Evolutionary conservation across 2,113 vertebrate genomes (phyloP), one percentile per base, ranked within the genome.

Genomic region (Aegithalos caudatus): DNA sequence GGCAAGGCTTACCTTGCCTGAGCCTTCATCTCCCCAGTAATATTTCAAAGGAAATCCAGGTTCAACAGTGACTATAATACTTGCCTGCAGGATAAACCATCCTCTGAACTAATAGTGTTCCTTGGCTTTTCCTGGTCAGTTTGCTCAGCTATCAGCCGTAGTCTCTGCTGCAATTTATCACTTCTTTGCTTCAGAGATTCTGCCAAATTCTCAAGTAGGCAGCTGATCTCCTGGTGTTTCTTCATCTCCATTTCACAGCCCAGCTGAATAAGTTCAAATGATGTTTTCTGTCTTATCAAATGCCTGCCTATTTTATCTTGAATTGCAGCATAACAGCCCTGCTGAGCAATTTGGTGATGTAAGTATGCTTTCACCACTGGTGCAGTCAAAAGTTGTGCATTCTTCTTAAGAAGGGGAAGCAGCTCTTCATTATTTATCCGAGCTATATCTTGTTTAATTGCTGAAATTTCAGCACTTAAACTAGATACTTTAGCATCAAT

Each of bases 221-320:
- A 82, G 79, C 95, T 74, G 62, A 98, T 91, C 8, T 79, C 97
- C 93, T 90, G 95, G 56, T 98, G 98, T 47, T 95, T 98, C 81
- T 97, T 98, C 66, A 98, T 86, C 94, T 99, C 99, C 83, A 98
- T 96, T 96, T 99, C 98, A 95, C 96, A 99, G 47, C 97, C 98
- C 78, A 99, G 91, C 51, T 98, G 98, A 54, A 99, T 84, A 89
- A 99, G 95, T 40, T 99, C 99, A 95, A 99, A 99, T 13, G 98
- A 99, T 10, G 98, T 98, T 89, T 98, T 99, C 93, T 99, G 99
- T 56, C 97, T 98, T 76, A 99, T 96, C 38, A 99, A 96, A 88
- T 98, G 98, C 92, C 97, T 97, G 35, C 97, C 97, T 76, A 99
- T 97, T 90, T 99, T 97, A 77, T 98, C 96, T 97, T 99, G 99